Evolutionary conservation across 64 coral and sea anemone genomes (phyloP).

Genomic region (Porites lutea): DNA sequence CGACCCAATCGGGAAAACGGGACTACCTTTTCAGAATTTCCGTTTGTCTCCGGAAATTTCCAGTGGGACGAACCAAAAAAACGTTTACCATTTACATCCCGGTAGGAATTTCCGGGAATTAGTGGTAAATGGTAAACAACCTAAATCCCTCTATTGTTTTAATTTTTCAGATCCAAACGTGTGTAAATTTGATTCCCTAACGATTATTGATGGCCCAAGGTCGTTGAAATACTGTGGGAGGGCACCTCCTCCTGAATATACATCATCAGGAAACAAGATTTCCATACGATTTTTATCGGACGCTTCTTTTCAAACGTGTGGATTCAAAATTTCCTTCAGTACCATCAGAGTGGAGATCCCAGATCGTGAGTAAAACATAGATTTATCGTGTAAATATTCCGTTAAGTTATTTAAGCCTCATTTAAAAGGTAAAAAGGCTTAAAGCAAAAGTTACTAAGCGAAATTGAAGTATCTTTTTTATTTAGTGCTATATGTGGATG

Average conservation of each 20-base stretch:
- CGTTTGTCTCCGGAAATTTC: no score
- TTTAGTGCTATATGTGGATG: no score
- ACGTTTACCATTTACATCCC: no score
- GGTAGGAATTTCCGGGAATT: no score
- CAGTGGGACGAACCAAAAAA: no score
- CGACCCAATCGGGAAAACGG: no score
- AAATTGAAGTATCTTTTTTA: no score
- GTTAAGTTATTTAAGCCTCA: neutral
- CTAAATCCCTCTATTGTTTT: neutral
- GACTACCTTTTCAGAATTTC: no score
- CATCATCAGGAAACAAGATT: conserved; percentile 33
- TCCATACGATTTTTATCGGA: conserved; percentile 15
- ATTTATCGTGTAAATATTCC: neutral
- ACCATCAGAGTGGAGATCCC: neutral
- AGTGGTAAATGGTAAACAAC: neutral
- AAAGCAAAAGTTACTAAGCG: neutral
- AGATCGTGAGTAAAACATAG: neutral
- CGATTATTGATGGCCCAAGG: conserved; percentile 39
- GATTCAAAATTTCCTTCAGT: conserved; percentile 37
- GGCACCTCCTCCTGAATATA: neutral
- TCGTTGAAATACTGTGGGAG: neutral
- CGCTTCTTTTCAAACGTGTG: neutral
- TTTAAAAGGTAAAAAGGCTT: neutral
- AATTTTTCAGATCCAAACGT: conserved; percentile 11
- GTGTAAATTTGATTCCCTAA: conserved; percentile 10